A percentile compares a stretch with the other conserved stretches of the same genome.
phyloP scores from a whole-genome alignment of 2,113 vertebrate genomes.

The Empidonax traillii region DNA sequence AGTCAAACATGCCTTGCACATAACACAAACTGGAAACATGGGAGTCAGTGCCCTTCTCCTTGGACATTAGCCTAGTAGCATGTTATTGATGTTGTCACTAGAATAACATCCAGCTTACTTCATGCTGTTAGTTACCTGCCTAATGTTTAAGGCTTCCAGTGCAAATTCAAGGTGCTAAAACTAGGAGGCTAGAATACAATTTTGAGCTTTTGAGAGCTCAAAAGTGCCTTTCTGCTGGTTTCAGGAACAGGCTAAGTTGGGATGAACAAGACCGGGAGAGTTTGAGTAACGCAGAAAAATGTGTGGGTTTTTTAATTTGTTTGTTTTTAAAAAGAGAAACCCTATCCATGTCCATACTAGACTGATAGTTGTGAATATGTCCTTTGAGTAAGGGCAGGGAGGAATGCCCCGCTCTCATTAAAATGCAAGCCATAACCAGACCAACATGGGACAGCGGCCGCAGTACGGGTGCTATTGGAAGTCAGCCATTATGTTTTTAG shows the following conservation, averaged over 20 bases:
- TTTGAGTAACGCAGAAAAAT: neutral
- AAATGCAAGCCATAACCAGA: neutral
- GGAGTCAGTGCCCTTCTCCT: neutral
- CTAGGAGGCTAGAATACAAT: neutral
- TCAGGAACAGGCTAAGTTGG: neutral
- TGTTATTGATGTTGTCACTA: neutral
- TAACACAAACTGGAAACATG: neutral
- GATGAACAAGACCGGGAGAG: neutral
- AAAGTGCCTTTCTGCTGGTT: neutral
- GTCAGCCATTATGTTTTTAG: neutral
- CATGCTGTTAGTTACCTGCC: neutral
- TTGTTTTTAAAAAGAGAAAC: neutral
- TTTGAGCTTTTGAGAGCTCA: neutral
- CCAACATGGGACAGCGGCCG: accelerated
- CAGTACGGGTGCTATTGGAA: neutral
- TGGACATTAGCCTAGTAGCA: neutral
- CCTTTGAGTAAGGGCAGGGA: neutral
- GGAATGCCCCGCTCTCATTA: neutral
- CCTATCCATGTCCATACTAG: neutral
- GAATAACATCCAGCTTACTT: neutral
- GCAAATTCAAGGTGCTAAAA: neutral
- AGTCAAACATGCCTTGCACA: neutral
- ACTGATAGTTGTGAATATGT: neutral
- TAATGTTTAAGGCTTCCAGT: neutral
- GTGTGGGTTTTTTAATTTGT: neutral